phyloP scores from a whole-genome alignment of 2,888 invertebrate genomes.

The Argyra leucocephala region DNA sequence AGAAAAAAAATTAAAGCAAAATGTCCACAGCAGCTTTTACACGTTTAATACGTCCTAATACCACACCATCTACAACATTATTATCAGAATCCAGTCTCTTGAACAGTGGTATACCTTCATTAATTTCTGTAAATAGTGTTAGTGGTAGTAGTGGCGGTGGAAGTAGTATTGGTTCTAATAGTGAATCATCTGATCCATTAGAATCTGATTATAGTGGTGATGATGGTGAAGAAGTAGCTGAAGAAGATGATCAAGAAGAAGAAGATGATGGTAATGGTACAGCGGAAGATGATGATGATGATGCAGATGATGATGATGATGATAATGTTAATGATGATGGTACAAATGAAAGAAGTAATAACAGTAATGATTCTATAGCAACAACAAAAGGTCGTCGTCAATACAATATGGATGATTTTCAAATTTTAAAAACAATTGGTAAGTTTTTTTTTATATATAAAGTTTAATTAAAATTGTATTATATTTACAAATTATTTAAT shows the following conservation, averaged over 20 bases:
- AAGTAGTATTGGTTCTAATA: conserved; percentile 31
- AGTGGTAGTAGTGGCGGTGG: conserved; percentile 22
- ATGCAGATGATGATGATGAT: conserved; percentile 15
- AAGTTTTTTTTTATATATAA: conserved; percentile 46
- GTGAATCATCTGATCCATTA: conserved; percentile 41
- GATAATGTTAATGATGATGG: neutral
- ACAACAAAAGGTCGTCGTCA: conserved; percentile 44
- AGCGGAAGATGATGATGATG: conserved; percentile 14
- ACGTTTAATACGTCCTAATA: conserved; percentile 26
- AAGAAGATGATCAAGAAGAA: conserved; percentile 28
- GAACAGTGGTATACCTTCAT: neutral
- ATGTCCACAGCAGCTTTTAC: conserved; percentile 41
- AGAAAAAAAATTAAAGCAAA: conserved; percentile 16
- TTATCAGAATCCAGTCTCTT: conserved; percentile 4
- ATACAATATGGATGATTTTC: conserved; percentile 68
- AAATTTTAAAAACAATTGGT: conserved; percentile 82
- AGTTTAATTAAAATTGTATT: no score
- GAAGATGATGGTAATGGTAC: conserved; percentile 34
- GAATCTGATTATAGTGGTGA: conserved; percentile 42
- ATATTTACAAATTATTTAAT: no score
- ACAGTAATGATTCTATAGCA: neutral
- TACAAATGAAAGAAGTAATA: neutral
- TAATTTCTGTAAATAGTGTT: conserved; percentile 19
- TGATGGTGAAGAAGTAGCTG: conserved; percentile 26
- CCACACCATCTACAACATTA: neutral